Evolutionary conservation across 2,888 invertebrate genomes (phyloP).

Genomic region (Andrena hattorfiana): DNA sequence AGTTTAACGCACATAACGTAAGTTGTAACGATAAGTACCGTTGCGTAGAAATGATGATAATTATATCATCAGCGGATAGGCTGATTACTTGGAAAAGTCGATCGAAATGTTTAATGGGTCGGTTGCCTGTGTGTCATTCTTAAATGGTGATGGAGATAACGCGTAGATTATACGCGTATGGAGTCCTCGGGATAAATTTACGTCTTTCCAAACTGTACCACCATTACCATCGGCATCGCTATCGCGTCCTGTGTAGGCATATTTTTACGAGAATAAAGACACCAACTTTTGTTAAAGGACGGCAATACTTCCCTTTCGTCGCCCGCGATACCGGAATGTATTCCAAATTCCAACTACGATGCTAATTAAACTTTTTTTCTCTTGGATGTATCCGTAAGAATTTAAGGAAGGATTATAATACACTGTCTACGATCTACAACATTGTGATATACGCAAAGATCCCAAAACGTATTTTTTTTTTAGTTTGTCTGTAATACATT

Average conservation of each 20-base stretch:
- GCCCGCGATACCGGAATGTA: background rate
- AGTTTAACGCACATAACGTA: background rate
- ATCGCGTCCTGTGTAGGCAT: too few relatives aligned
- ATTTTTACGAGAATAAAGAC: constrained; percentile 1
- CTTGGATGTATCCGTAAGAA: background rate
- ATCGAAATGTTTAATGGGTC: too few relatives aligned
- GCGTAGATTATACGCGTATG: too few relatives aligned
- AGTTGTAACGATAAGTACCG: background rate
- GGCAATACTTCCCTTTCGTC: background rate
- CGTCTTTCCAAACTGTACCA: background rate
- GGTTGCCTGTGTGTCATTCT: background rate
- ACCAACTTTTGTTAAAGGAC: background rate
- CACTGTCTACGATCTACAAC: background rate
- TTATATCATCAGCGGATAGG: too few relatives aligned
- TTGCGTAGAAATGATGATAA: too few relatives aligned
- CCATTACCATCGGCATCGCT: background rate
- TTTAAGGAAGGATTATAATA: background rate
- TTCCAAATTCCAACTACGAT: background rate
- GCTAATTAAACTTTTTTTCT: background rate
- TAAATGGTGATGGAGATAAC: background rate
- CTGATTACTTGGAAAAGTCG: background rate
- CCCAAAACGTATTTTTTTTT: background rate
- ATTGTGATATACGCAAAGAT: background rate
- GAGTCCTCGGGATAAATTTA: background rate
- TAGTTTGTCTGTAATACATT: background rate